Conservation (phyloP, 2,797 vertebrate genomes). For the Acanthornis magna region DNA sequence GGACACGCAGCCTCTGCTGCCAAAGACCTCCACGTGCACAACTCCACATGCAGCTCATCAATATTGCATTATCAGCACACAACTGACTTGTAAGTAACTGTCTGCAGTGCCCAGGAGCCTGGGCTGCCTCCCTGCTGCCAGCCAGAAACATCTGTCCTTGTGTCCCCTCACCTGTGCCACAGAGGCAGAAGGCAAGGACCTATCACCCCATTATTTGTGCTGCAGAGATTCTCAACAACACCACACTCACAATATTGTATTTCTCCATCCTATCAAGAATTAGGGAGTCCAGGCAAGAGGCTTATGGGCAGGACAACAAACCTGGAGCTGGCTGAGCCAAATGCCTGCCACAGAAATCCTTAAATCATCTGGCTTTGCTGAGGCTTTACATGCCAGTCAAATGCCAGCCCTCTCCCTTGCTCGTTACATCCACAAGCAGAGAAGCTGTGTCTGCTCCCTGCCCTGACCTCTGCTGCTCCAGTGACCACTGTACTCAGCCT, state of each 20-base stretch:
- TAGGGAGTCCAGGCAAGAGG: background rate
- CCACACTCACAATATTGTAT: background rate
- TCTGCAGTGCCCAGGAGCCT: background rate
- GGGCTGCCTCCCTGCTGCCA: background rate
- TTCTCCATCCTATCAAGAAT: background rate
- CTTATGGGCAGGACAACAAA: background rate
- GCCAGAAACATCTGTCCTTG: background rate
- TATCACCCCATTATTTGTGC: accelerated
- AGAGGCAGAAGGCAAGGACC: background rate
- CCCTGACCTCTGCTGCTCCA: background rate
- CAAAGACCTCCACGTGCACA: background rate
- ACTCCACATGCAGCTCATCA: background rate
- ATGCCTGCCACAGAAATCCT: background rate
- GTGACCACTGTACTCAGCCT: background rate
- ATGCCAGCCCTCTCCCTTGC: background rate
- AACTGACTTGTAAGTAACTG: background rate
- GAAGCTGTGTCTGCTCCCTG: background rate
- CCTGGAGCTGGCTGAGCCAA: background rate
- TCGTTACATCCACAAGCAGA: background rate
- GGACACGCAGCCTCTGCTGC: accelerated
- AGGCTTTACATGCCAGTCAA: background rate
- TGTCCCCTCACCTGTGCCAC: accelerated
- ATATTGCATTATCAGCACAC: background rate
- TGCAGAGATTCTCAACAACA: background rate
- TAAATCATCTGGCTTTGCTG: background rate